These are phyloP conservation scores for Micromys minutus DNA, from an alignment of 2,113 vertebrate genomes.

Conservation along the genomic window DNA sequence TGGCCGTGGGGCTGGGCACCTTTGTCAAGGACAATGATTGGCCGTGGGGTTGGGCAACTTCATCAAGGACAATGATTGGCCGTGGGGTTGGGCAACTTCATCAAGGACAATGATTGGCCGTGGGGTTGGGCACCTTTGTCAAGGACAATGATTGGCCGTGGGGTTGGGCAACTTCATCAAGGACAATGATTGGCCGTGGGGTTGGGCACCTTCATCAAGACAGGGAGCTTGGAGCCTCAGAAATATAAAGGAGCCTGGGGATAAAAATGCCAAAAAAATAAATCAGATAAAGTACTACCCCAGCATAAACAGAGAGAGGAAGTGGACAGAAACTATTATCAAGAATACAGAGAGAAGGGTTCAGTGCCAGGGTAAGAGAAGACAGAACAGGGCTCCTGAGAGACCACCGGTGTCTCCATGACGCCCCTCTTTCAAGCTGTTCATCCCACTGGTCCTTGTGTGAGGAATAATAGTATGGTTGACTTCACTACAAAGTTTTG, in stretches of 20 bases:
- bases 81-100: background rate
- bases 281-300: background rate
- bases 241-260: background rate
- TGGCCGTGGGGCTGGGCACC: background rate
- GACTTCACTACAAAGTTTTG: background rate
- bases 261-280: background rate
- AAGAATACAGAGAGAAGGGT: background rate
- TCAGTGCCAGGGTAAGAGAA: background rate
- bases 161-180: too few relatives aligned
- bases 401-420: rapidly evolving
- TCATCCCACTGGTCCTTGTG: background rate
- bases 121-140: too few relatives aligned
- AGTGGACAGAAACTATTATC: background rate
- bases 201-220: background rate
- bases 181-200: background rate
- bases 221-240: background rate
- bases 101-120: background rate
- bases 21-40: too few relatives aligned
- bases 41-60: too few relatives aligned
- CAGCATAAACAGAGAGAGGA: background rate
- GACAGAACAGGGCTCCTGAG: background rate
- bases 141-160: background rate
- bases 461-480: background rate
- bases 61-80: too few relatives aligned
- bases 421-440: background rate